A percentile compares a stretch with the other conserved stretches of the same genome.
Evolutionary conservation across 2,797 vertebrate species (phyloP).

Genomic region (Neomorphus geoffroyi): DNA sequence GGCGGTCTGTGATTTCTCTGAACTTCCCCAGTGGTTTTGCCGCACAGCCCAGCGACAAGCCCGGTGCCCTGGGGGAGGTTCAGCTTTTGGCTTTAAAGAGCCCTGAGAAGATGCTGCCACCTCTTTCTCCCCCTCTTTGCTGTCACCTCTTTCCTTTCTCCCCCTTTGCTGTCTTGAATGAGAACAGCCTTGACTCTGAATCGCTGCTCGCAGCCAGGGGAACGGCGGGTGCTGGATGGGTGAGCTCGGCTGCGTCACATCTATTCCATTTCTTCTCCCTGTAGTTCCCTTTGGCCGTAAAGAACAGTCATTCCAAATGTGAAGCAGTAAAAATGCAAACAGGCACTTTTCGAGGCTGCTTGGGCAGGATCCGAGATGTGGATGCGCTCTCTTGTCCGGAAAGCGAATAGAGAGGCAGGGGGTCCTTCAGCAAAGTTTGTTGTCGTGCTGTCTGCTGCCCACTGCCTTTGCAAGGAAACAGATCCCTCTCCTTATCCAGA

Average conservation of each 20-base stretch:
- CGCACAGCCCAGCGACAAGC: background rate
- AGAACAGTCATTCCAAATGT: fast-evolving
- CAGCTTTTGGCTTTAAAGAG: background rate
- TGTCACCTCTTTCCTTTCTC: too few species aligned
- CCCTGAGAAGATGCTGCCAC: background rate
- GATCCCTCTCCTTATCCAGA: background rate
- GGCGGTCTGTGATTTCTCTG: too few species aligned
- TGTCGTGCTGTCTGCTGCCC: fast-evolving
- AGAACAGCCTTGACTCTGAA: background rate
- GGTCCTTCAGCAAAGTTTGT: background rate
- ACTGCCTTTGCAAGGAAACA: background rate
- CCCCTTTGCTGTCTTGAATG: background rate
- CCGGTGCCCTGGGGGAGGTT: background rate
- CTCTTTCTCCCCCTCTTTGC: background rate
- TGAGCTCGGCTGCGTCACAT: background rate
- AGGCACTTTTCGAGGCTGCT: background rate
- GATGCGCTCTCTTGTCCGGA: background rate
- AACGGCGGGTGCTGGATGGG: background rate
- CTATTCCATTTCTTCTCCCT: background rate
- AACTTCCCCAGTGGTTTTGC: background rate
- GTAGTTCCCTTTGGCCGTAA: background rate
- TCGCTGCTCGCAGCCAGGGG: background rate
- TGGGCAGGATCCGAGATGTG: background rate
- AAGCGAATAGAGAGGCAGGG: background rate
- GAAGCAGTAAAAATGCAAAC: background rate